A percentile compares a stretch with the other conserved stretches of the same genome.
phyloP scores from a whole-genome alignment of 2,113 vertebrate genomes.

The Bufo gargarizans region DNA sequence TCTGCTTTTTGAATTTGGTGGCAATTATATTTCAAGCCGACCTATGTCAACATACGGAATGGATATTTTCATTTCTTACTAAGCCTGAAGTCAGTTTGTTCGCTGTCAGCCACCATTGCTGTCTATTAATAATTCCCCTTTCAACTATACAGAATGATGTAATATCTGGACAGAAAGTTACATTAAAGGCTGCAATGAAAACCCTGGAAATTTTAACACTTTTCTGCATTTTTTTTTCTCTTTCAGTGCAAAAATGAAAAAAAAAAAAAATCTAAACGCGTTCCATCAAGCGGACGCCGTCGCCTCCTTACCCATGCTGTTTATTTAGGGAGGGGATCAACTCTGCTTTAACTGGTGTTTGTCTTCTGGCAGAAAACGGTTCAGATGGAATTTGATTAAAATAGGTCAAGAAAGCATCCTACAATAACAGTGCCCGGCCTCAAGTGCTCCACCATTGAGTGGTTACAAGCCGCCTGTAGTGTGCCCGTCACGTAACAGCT shows the following conservation, averaged over 20 bases:
- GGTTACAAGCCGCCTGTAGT: neutral
- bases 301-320: constrained; percentile 36
- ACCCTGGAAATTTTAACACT: constrained; percentile 21
- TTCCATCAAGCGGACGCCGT: constrained; percentile 15
- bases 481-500: neutral
- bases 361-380: constrained; percentile 12
- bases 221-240: constrained; percentile 10
- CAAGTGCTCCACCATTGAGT: neutral
- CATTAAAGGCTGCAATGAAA: constrained; percentile 48
- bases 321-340: constrained; percentile 46
- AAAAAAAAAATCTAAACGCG: constrained; percentile 23
- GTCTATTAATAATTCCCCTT: constrained; percentile 53
- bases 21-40: constrained; percentile 53
- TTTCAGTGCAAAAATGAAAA: constrained; percentile 6
- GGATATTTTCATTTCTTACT: constrained; percentile 51
- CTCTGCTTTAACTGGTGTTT: constrained; percentile 18
- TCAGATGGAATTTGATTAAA: constrained; percentile 41
- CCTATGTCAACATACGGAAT: constrained; percentile 52
- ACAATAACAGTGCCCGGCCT: neutral
- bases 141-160: constrained; percentile 47
- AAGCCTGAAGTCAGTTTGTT: constrained; percentile 49
- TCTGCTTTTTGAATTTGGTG: constrained; percentile 56
- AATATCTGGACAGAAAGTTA: constrained; percentile 54
- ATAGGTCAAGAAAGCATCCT: constrained; percentile 40
- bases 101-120: constrained; percentile 34